Evolutionary conservation across 1,140 invertebrate genomes (phyloP), one percentile per base, ranked within the genome.

Genomic region (Saccostrea echinata): DNA sequence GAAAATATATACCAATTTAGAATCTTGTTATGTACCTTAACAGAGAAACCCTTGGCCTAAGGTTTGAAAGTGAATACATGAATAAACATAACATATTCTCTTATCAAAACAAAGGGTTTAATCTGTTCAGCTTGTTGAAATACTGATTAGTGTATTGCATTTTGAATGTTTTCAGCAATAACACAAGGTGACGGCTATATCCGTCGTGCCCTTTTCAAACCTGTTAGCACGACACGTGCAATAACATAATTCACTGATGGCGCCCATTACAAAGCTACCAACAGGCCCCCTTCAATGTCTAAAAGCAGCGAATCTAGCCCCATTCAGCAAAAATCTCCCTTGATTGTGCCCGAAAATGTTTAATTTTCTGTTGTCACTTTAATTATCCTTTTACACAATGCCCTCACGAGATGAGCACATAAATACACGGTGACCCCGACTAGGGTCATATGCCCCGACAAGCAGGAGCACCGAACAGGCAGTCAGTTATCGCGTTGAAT

Each of bases 281-380:
- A 76, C 24, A 76, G 68, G 27, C 68, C 68, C 18, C 68, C 68
- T 76, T 76, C 24, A 9, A 9, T 43, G 68, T 76, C 68, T 76
- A 27, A 16, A 33, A 76, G 30, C 68, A 27, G 33, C 68, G 27
- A 76, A 76, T 76, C 68, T 33, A 76, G 68, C 30, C 68, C 30
- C 68, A 76, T 76, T 76, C 68, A 76, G 68, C 24, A 30, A 76
- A 76, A 76, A 12, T 33, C 68, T 27, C 68, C 12, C 24, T 76
- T 30, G 68, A 76, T 27, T 30, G 68, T 76, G 68, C 30, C 27
- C 27, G 68, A 33, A 76, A 76, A 33, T 33, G 21, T 76, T 76
- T 76, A 76, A 76, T 76, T 76, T 27, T 33, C 68, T 76, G 68
- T 76, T 76, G 68, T 76, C 68, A 76, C 68, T 76, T 76, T 76